Base-by-base conservation (phyloP, 1,140 invertebrate genomes). In the Pogonomyrmex californicus region DNA sequence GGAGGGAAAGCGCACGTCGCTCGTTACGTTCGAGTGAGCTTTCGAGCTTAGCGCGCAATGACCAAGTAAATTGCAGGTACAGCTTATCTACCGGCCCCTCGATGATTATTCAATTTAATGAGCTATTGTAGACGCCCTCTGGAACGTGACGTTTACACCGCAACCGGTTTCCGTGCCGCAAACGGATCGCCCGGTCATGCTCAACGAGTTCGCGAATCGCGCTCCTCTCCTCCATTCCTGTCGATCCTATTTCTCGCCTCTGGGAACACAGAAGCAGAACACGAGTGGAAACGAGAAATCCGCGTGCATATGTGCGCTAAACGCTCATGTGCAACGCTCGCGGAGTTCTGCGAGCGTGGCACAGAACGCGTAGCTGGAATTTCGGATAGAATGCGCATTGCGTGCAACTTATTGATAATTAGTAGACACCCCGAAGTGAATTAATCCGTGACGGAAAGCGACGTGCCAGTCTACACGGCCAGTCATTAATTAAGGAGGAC, bases 101-200 rank as follows among this genome's bases (percentile, higher is more conserved):
- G 87, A 93, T 92, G 90, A 92, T 91, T 92, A 93, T 93, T 93
- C 92, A 93, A 91, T 91, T 93, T 93, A 93, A 94, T 93, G 93
- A 91, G 92, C 89, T 88, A 91, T 88, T 89, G 88, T 89, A 86
- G 87, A 87, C 81, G 87, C 86, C 85, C 90, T 86, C 68, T 83
- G 90, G 87, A 93, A 93, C 93, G 93, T 94, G 93, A 94, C 91
- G 90, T 93, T 93, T 88, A 90, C 88, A 91, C 93, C 93, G 86
- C 93, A 93, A 91, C 86, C 89, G 70, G 71, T 88, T 88, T 82
- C 86, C 82, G 78, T 79, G 70, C 78, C 63, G 58, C 76, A 65
- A 77, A 85, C 79, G 86, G 86, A 90, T 85, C 82, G 88, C 85
- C 63, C 87, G 89, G 85, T 91, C 87, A 88, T 85, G 89, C 91